Conservation (phyloP, 2,888 invertebrate species). For the Sinodicranocentrus sp. region DNA sequence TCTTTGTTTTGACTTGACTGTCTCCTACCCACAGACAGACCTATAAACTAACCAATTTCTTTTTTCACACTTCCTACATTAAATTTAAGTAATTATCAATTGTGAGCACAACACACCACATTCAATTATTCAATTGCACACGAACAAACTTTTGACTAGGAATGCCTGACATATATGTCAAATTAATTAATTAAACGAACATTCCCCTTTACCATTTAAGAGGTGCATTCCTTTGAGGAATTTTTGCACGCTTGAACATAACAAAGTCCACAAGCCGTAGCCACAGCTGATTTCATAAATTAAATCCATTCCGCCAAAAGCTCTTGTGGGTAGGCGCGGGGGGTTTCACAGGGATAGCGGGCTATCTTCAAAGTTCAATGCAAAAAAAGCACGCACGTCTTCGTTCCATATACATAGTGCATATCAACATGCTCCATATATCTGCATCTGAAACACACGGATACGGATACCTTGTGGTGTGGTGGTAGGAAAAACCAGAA, state of each 20-base stretch:
- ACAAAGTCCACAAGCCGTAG: no score
- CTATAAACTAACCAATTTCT: not conserved
- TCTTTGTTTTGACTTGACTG: not conserved
- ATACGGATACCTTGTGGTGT: no score
- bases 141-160: no score
- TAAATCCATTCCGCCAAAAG: not conserved
- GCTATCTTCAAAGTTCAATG: constrained; percentile 45
- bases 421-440: not conserved
- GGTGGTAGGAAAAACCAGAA: no score
- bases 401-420: not conserved
- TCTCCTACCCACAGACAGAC: not conserved
- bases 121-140: no score
- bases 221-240: no score
- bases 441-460: not conserved
- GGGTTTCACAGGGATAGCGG: constrained; percentile 36
- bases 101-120: no score
- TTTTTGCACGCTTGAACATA: no score
- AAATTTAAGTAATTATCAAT: no score
- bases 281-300: not conserved
- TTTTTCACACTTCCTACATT: not conserved
- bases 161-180: no score
- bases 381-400: not conserved
- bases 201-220: no score
- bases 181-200: no score
- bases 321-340: not conserved